These are phyloP conservation scores for Pangasianodon hypophthalmus DNA, from an alignment of 2,113 vertebrate species.

Conservation along the genomic window DNA sequence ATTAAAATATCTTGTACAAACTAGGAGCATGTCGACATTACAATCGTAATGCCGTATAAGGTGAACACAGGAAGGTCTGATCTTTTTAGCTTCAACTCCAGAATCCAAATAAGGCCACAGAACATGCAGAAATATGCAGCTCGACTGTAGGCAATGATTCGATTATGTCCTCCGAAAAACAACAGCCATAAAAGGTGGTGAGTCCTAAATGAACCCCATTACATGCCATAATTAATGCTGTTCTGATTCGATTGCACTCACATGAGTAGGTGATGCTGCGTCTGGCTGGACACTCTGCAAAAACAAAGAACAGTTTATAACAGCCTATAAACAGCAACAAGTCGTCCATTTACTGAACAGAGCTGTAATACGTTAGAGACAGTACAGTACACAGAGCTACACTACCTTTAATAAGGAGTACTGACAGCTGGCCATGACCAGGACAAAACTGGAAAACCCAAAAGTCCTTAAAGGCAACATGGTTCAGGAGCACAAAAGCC, in stretches of 20 bases:
- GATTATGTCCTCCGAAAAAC: constrained; percentile 89
- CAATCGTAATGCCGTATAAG: constrained; percentile 87
- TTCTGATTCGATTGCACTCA: constrained; percentile 72
- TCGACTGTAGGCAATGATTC: constrained; percentile 92
- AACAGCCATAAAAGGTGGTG: background rate
- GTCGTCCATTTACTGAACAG: background rate
- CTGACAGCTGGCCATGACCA: constrained; percentile 96
- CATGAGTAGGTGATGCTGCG: constrained; percentile 93
- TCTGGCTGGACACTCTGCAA: constrained; percentile 94
- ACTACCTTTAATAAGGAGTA: constrained; percentile 95
- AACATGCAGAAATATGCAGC: constrained; percentile 95
- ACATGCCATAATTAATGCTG: background rate
- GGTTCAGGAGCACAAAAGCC: constrained; percentile 92
- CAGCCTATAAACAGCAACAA: background rate
- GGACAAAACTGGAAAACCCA: constrained; percentile 93
- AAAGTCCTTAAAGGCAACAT: constrained; percentile 92
- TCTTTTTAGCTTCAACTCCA: constrained; percentile 85
- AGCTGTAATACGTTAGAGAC: background rate
- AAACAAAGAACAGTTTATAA: constrained; percentile 48
- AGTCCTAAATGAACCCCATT: background rate
- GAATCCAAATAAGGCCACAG: constrained; percentile 91
- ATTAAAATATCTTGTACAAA: constrained; percentile 84
- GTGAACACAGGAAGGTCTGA: constrained; percentile 79
- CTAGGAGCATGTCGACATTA: constrained; percentile 78
- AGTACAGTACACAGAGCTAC: background rate